Conservation (phyloP, 2,797 vertebrate genomes). For the Acanthurus tractus region DNA sequence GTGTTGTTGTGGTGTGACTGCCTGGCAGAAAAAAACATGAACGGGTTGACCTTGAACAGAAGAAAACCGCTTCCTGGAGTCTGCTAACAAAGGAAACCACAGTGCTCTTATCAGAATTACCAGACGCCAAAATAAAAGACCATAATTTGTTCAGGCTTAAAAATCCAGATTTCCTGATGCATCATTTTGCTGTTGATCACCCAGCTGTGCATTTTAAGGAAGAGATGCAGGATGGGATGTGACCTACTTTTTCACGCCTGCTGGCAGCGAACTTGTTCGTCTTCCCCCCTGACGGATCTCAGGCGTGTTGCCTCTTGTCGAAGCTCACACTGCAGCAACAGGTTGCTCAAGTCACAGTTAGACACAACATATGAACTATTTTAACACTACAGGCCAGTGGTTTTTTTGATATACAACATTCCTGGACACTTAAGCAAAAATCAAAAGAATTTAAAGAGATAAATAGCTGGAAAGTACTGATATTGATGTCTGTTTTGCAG, state of each 20-base stretch:
- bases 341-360: constrained; percentile 33
- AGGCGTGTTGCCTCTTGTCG: constrained; percentile 65
- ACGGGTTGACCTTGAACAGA: constrained; percentile 46
- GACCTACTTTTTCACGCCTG: constrained; percentile 53
- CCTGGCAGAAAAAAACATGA: constrained; percentile 24
- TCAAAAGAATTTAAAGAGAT: background rate
- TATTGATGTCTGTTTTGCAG: background rate
- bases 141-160: background rate
- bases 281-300: background rate
- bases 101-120: constrained; percentile 47
- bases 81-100: constrained; percentile 54
- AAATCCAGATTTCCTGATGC: constrained; percentile 24
- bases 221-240: constrained; percentile 4
- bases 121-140: constrained; percentile 30
- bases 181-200: constrained; percentile 26
- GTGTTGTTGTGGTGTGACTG: constrained; percentile 21
- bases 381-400: background rate
- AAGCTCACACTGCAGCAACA: constrained; percentile 18
- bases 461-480: background rate
- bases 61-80: constrained; percentile 60
- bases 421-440: background rate
- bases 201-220: constrained; percentile 9
- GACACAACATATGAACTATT: background rate
- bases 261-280: constrained; percentile 40
- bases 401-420: background rate